Conservation (phyloP, 2,797 vertebrate genomes). For the Dendrocincla tyrannina region DNA sequence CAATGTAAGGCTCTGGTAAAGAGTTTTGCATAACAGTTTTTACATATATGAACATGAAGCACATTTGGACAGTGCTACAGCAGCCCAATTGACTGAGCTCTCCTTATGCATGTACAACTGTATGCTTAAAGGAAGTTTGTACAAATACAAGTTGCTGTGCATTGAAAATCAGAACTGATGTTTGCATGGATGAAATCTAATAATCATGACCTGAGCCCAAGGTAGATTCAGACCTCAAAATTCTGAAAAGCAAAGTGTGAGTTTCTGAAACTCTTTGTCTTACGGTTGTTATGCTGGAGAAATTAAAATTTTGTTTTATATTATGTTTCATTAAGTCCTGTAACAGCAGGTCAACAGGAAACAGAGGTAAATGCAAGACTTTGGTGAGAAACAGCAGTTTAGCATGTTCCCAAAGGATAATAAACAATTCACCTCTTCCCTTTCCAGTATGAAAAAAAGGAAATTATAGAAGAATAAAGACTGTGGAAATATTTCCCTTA, state of each 20-base stretch:
- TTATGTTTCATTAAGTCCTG: not conserved
- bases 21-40: not conserved
- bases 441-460: conserved; percentile 52
- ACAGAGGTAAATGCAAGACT: conserved; percentile 2
- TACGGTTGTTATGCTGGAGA: not conserved
- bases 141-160: not conserved
- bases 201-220: not conserved
- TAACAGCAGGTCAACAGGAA: conserved; percentile 35
- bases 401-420: conserved; percentile 48
- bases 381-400: conserved; percentile 46
- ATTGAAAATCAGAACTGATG: not conserved
- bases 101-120: accelerated
- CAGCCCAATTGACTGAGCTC: not conserved
- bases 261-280: not conserved
- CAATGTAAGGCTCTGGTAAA: not conserved
- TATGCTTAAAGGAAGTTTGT: accelerated
- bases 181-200: not conserved
- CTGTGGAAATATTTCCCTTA: conserved; percentile 57
- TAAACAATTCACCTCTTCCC: conserved; percentile 66
- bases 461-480: conserved; percentile 65
- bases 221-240: not conserved
- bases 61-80: not conserved
- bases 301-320: not conserved
- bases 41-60: not conserved
- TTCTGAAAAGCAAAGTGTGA: not conserved